Evolutionary conservation across 2,113 vertebrate genomes (phyloP), one percentile per base, ranked within the genome.

Genomic region (Passerina amoena): DNA sequence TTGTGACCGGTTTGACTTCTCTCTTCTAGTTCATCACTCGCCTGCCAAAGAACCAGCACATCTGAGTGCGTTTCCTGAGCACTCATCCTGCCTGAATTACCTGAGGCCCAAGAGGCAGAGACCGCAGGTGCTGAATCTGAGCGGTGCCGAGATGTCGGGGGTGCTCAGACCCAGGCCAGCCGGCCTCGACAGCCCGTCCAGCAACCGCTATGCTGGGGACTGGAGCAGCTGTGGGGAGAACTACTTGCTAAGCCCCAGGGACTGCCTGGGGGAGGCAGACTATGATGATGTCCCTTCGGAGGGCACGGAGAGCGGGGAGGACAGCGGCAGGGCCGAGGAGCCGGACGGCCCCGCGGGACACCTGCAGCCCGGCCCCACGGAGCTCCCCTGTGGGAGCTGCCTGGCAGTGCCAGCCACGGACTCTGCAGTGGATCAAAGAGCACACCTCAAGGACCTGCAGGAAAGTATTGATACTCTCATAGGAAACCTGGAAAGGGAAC

Each of bases 151-250:
- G 61, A 96, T 98, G 79, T 97, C 94, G 0, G 98, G 98, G 2
- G 97, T 99, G 28, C 97, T 99, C 68, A 98, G 99, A 56, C 98
- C 99, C 12, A 97, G 98, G 72, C 98, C 98, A 3, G 98, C 98
- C 4, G 98, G 98, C 6, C 93, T 99, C 28, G 99, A 99, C 97
- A 99, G 99, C 92, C 99, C 99, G 0, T 98, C 97, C 4, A 99
- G 99, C 97, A 99, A 99, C 97, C 99, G 99, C 81, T 99, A 99
- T 1, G 99, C 99, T 4, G 99, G 99, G 31, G 99, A 99, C 98
- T 99, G 99, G 99, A 99, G 99, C 69, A 75, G 98, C 59, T 99
- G 99, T 33, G 98, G 98, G 35, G 99, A 99, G 64, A 98, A 91
- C 82, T 99, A 99, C 96, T 98, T 99, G 86, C 72, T 98, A 5